Conservation (phyloP, 2,113 vertebrate species). For the Acinonyx jubatus region DNA sequence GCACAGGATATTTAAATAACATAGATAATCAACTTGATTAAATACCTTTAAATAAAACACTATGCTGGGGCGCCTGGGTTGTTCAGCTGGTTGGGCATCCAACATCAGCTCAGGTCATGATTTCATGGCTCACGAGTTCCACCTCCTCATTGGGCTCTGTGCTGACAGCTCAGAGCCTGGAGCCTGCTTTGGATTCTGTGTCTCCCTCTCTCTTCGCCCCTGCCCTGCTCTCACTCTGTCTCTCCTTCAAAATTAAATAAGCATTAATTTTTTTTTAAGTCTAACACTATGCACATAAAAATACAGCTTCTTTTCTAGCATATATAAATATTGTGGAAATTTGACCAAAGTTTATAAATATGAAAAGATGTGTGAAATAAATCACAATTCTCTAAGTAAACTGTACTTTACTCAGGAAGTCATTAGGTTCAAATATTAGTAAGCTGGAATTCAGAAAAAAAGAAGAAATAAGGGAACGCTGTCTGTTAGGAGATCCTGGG, state of each 20-base stretch:
- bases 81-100: no score
- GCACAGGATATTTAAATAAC: not conserved
- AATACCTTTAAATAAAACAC: not conserved
- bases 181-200: no score
- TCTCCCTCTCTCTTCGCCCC: no score
- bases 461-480: not conserved
- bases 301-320: not conserved
- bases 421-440: not conserved
- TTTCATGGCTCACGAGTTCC: no score
- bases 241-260: no score
- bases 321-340: not conserved
- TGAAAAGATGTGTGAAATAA: not conserved
- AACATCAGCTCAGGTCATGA: no score
- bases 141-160: no score
- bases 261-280: not conserved
- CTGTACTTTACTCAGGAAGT: not conserved
- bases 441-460: not conserved
- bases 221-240: no score
- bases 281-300: not conserved
- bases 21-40: not conserved
- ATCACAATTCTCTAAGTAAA: not conserved
- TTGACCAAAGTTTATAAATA: not conserved
- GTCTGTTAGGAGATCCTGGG: not conserved
- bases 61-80: not conserved
- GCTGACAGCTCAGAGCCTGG: no score